Evolutionary conservation across 64 coral and sea anemone species (phyloP), one percentile per base, ranked within the genome.

Genomic region (Dendrophyllia cribrosa): DNA sequence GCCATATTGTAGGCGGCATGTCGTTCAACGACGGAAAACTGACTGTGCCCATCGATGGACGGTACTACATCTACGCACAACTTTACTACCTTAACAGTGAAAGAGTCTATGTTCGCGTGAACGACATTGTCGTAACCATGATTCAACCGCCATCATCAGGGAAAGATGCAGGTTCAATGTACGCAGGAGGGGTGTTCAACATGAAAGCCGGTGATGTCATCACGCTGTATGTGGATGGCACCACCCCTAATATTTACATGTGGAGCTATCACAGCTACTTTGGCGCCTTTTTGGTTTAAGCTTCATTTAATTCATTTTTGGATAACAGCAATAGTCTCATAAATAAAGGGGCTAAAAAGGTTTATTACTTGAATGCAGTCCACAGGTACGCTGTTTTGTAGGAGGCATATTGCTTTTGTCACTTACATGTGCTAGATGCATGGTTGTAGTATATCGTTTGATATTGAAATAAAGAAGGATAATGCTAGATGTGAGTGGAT

Each of bases 1-100:
- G 58, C 89, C 67, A 47, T 72, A 46, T 82, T 43, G 78, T 20
- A 58, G 43, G 25, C 58, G 79, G 70, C 9, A 72, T 72, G 70
- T 44, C 8, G 34, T 72, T 44, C 43, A 10, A 72, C 3, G 70
- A 72, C 26, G 70, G 70, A 72, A 72, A 43, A 16, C 43, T 72
- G 70, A 72, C 70, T 44, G 78, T 82, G 78, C 78, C 78, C 10
- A 10, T 10, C 58, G 2, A 12, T 65, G 78, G 78, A 64, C 26
- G 7, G 24, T 82, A 82, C 58, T 82, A 82, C 17, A 19, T 82
- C 15, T 82, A 82, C 78, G 34, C 59, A 64, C 78, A 82, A 47
- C 6, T 82, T 43, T 82, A n/a, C 43, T 64, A 20, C 43, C 23
- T 46, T 1, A 43, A 26, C 34, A 11, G 9, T 43, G 58, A 13